Base-by-base conservation (phyloP, 2,888 invertebrate species). In the Nemotelus pantherinus region DNA sequence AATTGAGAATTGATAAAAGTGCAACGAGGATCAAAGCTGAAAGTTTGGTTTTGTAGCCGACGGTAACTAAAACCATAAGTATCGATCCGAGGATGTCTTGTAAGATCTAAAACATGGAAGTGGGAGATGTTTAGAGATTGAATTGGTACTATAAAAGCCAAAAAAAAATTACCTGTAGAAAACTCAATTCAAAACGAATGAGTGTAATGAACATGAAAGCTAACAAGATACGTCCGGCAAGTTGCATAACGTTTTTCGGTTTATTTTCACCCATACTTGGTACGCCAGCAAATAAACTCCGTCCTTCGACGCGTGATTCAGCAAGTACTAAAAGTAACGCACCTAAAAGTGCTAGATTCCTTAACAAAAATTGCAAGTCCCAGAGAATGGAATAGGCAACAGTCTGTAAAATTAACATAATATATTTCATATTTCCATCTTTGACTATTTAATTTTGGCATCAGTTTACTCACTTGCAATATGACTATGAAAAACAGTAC, bases 161-260 rank as follows among this genome's bases (percentile, higher is more conserved):
- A 53, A 50, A 53, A n/a, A 70, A 80, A 81, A 87, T 87, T 83
- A 94, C 94, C 91, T 95, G 95, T 84, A 97, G 87, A 87, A 98
- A 93, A 65, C 94, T 94, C 80, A 95, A 88, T 87, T 99, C 99
- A 85, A 99, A 95, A 84, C 98, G 92, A 80, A 99, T 92, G 76
- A 99, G 90, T 7, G 99, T 99, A 84, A 98, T 92, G 87, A 99
- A 99, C 99, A 99, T 99, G 88, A 99, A 98, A 44, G 99, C 98
- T 77, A 99, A 90, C 76, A 99, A 90, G 81, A 99, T 92, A 82
- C 99, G 92, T 55, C 99, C 99, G 76, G 97, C 96, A 53, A 99
- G 90, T 89, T 99, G 98, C 85, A 99, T 90, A 87, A 98, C 96
- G 83, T 95, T 96, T 89, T 98, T 98, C 76, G 98, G 99, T 85